These are phyloP conservation scores for Hemaris fuciformis DNA, from an alignment of 2,888 invertebrate species.

Conservation along the genomic window DNA sequence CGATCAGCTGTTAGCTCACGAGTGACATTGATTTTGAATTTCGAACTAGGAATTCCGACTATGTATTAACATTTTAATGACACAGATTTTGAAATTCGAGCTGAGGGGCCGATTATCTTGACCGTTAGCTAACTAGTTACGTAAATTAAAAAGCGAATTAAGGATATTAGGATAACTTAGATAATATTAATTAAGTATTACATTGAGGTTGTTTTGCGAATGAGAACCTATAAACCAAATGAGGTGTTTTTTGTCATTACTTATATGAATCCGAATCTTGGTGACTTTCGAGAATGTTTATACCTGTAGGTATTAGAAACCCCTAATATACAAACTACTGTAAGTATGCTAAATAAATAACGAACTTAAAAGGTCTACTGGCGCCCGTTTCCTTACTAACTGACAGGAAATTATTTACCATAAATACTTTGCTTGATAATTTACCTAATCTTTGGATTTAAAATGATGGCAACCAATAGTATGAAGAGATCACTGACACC, in stretches of 20 bases:
- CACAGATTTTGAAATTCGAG: too few relatives aligned
- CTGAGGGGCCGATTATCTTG: too few relatives aligned
- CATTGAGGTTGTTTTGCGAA: too few relatives aligned
- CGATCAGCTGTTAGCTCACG: slow-evolving; percentile 20
- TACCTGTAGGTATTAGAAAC: too few relatives aligned
- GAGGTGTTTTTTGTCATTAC: too few relatives aligned
- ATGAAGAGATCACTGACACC: not conserved
- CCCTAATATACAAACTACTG: not conserved
- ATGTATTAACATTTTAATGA: not conserved
- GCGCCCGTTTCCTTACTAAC: not conserved
- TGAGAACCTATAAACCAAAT: too few relatives aligned
- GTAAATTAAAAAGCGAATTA: not conserved
- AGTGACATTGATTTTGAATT: not conserved
- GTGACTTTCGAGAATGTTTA: not conserved
- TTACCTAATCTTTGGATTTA: not conserved
- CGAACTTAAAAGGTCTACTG: not conserved
- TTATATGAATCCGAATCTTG: too few relatives aligned
- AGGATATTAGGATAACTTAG: not conserved
- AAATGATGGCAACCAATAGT: not conserved
- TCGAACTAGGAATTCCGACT: not conserved
- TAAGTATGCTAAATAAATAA: not conserved
- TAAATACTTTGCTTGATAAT: too few relatives aligned
- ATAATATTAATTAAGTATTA: too few relatives aligned
- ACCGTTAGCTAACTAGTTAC: not conserved
- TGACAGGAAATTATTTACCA: not conserved